Base-by-base conservation (phyloP, 2,797 vertebrate species). In the Sphaeramia orbicularis region DNA sequence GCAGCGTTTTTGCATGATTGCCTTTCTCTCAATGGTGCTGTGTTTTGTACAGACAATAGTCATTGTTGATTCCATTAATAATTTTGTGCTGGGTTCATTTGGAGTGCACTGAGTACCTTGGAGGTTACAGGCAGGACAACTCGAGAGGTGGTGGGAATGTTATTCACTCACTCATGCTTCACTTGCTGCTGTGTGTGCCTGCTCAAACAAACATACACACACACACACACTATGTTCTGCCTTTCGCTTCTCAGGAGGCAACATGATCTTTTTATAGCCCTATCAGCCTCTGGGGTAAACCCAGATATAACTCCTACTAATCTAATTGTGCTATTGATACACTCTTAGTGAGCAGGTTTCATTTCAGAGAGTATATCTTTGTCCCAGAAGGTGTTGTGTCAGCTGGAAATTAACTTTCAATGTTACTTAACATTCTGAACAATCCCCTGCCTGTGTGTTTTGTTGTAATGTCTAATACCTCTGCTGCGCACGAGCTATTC, bases 21-120 rank as follows among this genome's bases (percentile, higher is more conserved):
- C 48, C 37, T 1, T 37, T 63, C 42, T 62, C 27, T 78, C 30
- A 72, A 35, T 67, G 71, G 65, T 9, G 15, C 53, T 85, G 84
- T 81, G 69, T 72, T 74, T 78, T 74, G 56, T 64, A 83, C 65
- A 80, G 74, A 69, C 72, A 59, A 74, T 78, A 64, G 61, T 80
- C 85, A 72, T 88, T 91, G 85, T 90, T 86, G 80, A 91, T 91
- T 91, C 85, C 76, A 89, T 93, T 88, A 93, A 91, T 93, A 91
- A 92, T 93, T 89, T 81, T 86, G 83, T 67, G 63, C 65, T 71
- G 79, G 88, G 92, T 94, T 94, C 89, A 92, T 57, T 69, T 9
- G 52, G 76, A 92, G 92, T 92, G 87, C 91, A 92, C 60, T 75
- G 87, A 87, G 89, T 93, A 83, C 92, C 83, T 49, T 81, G 58